Base-by-base conservation (phyloP, 2,113 vertebrate genomes). In the Halichoerus grypus region DNA sequence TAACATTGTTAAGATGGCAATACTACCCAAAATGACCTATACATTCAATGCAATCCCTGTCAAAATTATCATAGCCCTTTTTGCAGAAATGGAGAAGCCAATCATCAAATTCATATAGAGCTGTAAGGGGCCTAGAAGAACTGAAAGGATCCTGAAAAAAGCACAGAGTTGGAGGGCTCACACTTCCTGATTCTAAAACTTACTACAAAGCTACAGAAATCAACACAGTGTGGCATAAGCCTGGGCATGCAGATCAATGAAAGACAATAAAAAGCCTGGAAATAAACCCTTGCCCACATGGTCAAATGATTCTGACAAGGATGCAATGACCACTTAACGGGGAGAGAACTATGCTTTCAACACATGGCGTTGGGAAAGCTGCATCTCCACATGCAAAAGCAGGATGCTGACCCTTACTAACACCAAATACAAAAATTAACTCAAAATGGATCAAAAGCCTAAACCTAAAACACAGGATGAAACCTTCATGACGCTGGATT, bases 61-160 rank as follows among this genome's bases (percentile, higher is more conserved):
- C 36, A 94, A 97, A 96, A 83, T 83, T 18, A 21, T 26, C 53
- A 83, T 31, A 51, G 28, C 14, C 39, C 22, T 77, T 95, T 87
- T 69, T 89, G 46, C 33, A 88, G 65, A 88, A 95, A 95, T 55
- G 46, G n/a, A 84, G n/a, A 90, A 42, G 49, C 49, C 28, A 88
- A 28, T 81, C 39, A 12, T 91, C 76, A 95, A 88, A 88, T 91
- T 74, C 24, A 79, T 51, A 71, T 21, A 39, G 57, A 96, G 51
- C 53, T 53, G 53, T 22, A 67, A 61, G 71, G 63, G 39, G 28
- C 21, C 33, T n/a, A 57, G 83, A 46, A 42, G 33, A 86, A 33
- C 72, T 71, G 63, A 65, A 96, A 86, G 33, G 84, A 88, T 91
- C 83, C 93, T 80, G 9, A 55, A 82, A 93, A 63, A 94, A 91